Evolutionary conservation across 1,140 invertebrate species (phyloP), one percentile per base, ranked within the genome.

Genomic region (Psix sp.): DNA sequence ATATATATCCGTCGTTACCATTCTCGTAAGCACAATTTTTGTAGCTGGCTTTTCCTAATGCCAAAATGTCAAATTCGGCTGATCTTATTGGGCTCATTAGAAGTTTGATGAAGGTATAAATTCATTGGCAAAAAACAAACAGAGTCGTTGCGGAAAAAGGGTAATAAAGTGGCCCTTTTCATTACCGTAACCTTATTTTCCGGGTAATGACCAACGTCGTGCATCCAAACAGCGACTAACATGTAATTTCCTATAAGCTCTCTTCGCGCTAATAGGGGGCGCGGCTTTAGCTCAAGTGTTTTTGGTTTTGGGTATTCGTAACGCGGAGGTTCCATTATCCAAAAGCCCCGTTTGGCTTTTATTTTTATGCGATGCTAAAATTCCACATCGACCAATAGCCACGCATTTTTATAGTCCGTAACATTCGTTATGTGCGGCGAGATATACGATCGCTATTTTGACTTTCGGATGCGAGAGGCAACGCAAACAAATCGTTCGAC

Each of bases 221-320:
- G 48, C 54, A 62, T 59, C 48, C 56, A 54, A 60, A 60, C 48
- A 48, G 26, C 48, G 21, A 48, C 48, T 70, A 70, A 45, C 56
- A 33, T 70, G 66, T 52, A 70, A 60, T 70, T 70, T 56, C 40
- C 66, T 48, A 56, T 56, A 70, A 70, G 66, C 66, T 70, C 36
- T 48, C 24, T n/a, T 54, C 51, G 54, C 56, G 66, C 66, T 70
- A 70, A 70, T 70, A 60, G 66, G 66, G 56, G 66, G 66, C 56
- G 66, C 66, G 48, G 48, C 66, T 40, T 54, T 42, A 39, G 49
- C 31, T 54, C 54, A 70, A 70, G 66, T 70, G 66, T 70, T 70
- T 70, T 70, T 48, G 56, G 57, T 71, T 71, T 71, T 71, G 54
- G 57, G 56, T 39, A 62, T 71, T 62, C 66, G 46, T 35, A 70